Evolutionary conservation across 2,888 invertebrate genomes (phyloP).

Genomic region (Suillia variegata): DNA sequence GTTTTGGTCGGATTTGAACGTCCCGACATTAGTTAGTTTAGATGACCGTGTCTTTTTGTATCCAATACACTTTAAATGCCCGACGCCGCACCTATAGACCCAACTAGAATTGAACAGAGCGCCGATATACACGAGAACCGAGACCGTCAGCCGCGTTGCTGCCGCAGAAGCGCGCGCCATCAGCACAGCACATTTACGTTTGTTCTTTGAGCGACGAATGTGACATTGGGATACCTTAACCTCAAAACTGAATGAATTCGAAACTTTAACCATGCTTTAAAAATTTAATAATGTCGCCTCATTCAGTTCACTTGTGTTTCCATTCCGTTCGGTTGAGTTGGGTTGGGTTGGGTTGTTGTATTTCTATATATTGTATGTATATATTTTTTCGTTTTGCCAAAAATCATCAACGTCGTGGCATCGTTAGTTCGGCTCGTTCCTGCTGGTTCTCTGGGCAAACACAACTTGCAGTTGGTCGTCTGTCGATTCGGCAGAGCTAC

Average conservation of each 20-base stretch:
- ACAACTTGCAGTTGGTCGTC: constrained; percentile 28
- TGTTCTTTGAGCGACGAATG: constrained; percentile 38
- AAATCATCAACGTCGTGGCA: constrained; percentile 19
- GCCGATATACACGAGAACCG: not conserved
- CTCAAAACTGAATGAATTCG: constrained; percentile 49
- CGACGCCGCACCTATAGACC: too few species aligned
- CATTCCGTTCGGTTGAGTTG: constrained; percentile 15
- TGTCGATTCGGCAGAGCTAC: not conserved
- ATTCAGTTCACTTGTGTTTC: constrained; percentile 23
- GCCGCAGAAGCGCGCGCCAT: constrained; percentile 39
- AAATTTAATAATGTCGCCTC: constrained; percentile 32
- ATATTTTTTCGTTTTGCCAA: constrained; percentile 31
- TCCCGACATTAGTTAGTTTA: too few species aligned
- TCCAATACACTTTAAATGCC: not conserved
- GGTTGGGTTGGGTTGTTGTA: constrained; percentile 2
- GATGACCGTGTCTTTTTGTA: not conserved
- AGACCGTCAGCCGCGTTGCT: constrained; percentile 29
- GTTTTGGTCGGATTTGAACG: too few species aligned
- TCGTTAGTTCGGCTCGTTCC: constrained; percentile 11
- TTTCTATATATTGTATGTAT: constrained; percentile 4
- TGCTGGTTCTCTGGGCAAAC: constrained; percentile 45
- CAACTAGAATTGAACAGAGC: too few species aligned
- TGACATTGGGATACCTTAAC: constrained; percentile 43
- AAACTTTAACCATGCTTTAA: constrained; percentile 24
- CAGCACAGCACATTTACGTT: too few species aligned